phyloP scores from a whole-genome alignment of 2,888 invertebrate genomes.

The Petrolisthes manimaculis region DNA sequence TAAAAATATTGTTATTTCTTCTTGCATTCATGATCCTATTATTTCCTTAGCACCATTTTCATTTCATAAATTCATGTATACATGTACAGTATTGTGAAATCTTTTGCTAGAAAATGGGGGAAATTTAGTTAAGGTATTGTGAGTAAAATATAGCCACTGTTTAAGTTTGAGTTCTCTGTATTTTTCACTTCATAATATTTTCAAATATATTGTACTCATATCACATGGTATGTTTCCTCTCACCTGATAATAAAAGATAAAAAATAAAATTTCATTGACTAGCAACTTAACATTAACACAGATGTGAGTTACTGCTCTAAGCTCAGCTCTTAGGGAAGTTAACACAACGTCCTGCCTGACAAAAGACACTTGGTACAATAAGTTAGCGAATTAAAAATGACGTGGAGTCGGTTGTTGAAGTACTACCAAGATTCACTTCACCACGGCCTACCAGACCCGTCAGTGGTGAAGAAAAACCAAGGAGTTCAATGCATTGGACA shows the following conservation, averaged over 20 bases:
- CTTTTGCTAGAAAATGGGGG: neutral
- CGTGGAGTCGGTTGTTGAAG: neutral
- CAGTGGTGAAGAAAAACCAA: slow-evolving; percentile 55
- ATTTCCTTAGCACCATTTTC: neutral
- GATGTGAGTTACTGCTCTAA: slow-evolving; percentile 37
- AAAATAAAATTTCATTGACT: slow-evolving; percentile 54
- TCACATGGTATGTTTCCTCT: slow-evolving; percentile 52
- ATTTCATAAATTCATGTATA: neutral
- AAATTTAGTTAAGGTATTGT: slow-evolving; percentile 9
- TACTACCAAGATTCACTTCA: slow-evolving; percentile 24
- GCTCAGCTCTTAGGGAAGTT: slow-evolving; percentile 24
- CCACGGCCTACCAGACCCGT: slow-evolving; percentile 22
- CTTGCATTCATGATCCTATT: neutral
- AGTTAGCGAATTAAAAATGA: slow-evolving; percentile 6
- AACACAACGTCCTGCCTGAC: slow-evolving; percentile 9
- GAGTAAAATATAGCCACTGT: slow-evolving; percentile 29
- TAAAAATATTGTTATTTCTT: neutral
- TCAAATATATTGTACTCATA: slow-evolving; percentile 58
- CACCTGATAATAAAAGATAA: slow-evolving; percentile 44
- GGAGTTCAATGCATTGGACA: slow-evolving; percentile 54
- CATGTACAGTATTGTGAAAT: neutral
- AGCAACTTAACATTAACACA: slow-evolving; percentile 55
- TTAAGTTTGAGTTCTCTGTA: slow-evolving; percentile 48
- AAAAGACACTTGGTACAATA: neutral
- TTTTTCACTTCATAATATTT: slow-evolving; percentile 51